Conservation (phyloP, 2,113 vertebrate genomes). For the Callipepla californica region DNA sequence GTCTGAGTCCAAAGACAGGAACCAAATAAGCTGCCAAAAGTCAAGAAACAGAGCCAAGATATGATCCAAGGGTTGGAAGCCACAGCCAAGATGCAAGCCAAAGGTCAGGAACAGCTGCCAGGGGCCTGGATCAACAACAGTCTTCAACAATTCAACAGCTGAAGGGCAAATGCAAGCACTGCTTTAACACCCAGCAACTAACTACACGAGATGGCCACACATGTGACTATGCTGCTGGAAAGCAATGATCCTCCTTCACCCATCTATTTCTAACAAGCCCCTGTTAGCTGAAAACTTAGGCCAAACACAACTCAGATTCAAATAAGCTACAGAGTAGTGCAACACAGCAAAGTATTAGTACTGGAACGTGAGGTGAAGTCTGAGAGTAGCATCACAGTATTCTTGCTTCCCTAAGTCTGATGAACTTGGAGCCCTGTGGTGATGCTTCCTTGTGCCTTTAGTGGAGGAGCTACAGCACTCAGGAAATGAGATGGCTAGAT, state of each 20-base stretch:
- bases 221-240: neutral
- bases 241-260: neutral
- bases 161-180: constrained; percentile 24
- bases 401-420: neutral
- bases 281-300: neutral
- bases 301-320: neutral
- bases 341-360: neutral
- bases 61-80: neutral
- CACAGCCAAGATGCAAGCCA: constrained; percentile 38
- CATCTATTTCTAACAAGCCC: neutral
- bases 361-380: neutral
- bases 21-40: neutral
- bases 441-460: neutral
- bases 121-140: neutral
- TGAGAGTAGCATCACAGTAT: neutral
- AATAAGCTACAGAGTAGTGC: neutral
- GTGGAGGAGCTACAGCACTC: neutral
- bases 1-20: constrained; percentile 22
- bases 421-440: neutral
- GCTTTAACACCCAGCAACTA: neutral
- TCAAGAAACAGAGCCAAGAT: neutral
- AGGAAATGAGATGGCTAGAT: neutral
- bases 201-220: neutral
- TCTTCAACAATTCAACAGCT: neutral
- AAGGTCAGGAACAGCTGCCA: constrained; percentile 58